Evolutionary conservation across 2,797 vertebrate species (phyloP), one percentile per base, ranked within the genome.

Genomic region (Mus spretus): DNA sequence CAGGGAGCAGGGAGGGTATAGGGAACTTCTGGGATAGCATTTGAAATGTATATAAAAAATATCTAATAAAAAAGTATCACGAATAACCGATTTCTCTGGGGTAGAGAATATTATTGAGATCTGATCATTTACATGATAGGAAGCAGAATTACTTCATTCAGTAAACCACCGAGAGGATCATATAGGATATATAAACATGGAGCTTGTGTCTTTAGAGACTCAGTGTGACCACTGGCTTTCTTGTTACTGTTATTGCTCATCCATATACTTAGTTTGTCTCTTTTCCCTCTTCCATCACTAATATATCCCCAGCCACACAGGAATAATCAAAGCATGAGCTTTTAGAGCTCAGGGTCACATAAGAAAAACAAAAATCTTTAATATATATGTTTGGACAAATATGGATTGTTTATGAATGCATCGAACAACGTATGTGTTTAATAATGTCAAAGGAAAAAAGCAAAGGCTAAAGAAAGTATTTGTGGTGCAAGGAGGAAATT

Each of bases 51-150:
- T 44, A 44, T 44, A 44, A 44, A 44, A 44, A 44, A 44, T 44
- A 44, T 44, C 44, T 44, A 44, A 5, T 44, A 44, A 44, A 44
- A 61, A 17, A 4, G 4, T 59, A 57, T 61, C 75, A 96, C 90
- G 63, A 34, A 95, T 97, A 94, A 97, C 95, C 85, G 80, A 89
- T 93, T 96, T 96, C 31, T 97, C 87, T 94, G 84, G 85, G 95
- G 57, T 72, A 83, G 53, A 91, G 50, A 93, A 95, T 93, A 70
- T 93, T 34, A 65, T 75, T 93, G 63, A 96, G 93, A 90, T 57
- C 19, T 78, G 77, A 28, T 90, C 53, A 81, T 81, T 89, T 26
- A 53, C 94, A 22, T 86, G 22, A n/a, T 95, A 83, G 50, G 50
- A 93, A 59, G 78, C 70, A 59, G 5, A n/a, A 72, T 31, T 55